phyloP scores from a whole-genome alignment of 2,888 invertebrate genomes.

The Eupelmus urozonus region DNA sequence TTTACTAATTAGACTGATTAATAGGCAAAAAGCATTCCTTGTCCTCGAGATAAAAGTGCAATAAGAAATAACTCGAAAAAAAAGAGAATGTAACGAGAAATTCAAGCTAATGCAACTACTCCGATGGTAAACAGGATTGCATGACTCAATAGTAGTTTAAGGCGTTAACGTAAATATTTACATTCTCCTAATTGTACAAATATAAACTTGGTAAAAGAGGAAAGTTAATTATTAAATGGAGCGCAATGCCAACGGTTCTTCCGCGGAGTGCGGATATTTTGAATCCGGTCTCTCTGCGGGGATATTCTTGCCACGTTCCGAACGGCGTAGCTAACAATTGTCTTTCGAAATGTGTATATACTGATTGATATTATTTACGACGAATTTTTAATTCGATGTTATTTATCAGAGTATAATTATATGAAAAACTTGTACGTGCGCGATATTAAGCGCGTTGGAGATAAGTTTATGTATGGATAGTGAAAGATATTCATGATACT shows the following conservation, averaged over 20 bases:
- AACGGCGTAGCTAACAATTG: conserved; percentile 23
- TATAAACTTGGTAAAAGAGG: conserved; percentile 12
- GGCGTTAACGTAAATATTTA: conserved; percentile 30
- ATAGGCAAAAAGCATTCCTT: conserved; percentile 40
- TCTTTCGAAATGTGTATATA: conserved; percentile 50
- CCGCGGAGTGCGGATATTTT: conserved; percentile 9
- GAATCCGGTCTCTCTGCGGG: not conserved
- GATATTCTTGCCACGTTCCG: conserved; percentile 31
- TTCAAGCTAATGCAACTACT: conserved; percentile 20
- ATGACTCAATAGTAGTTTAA: conserved; percentile 33
- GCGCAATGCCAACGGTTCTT: conserved; percentile 10
- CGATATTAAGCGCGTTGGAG: not conserved
- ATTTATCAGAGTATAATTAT: conserved; percentile 46
- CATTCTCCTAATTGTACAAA: conserved; percentile 40
- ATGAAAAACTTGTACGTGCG: not conserved
- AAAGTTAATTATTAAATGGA: conserved; percentile 29
- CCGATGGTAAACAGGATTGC: not conserved
- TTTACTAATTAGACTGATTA: conserved; percentile 52
- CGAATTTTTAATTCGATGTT: conserved; percentile 25
- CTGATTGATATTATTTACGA: conserved; percentile 42
- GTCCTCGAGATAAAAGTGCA: conserved; percentile 42
- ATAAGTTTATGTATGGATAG: conserved; percentile 34
- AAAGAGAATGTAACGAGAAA: conserved; percentile 5
- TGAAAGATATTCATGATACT: conserved; percentile 24
- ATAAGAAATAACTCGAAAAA: conserved; percentile 38